These are phyloP conservation scores for Cephalotes varians DNA, from an alignment of 2,888 invertebrate species.

Conservation along the genomic window DNA sequence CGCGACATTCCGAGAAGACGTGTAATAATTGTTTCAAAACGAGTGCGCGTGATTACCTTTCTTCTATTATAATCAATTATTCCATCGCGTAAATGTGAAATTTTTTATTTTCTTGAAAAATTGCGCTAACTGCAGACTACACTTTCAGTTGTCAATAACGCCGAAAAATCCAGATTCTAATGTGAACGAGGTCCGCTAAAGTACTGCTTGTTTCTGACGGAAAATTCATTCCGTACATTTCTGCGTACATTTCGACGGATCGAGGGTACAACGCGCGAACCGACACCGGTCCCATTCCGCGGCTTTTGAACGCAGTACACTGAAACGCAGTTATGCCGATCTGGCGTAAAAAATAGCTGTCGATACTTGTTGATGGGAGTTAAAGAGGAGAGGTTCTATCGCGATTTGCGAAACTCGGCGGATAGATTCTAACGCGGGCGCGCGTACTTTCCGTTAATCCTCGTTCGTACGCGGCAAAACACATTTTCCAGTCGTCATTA, in stretches of 20 bases:
- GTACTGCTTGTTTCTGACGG: not conserved
- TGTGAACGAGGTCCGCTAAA: not conserved
- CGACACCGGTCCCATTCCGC: slow-evolving; percentile 8
- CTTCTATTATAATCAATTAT: not conserved
- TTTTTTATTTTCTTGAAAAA: not conserved
- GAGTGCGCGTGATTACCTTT: not conserved
- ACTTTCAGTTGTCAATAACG: not conserved
- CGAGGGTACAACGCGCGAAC: not conserved
- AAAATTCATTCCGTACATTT: slow-evolving; percentile 21
- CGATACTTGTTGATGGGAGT: slow-evolving; percentile 41
- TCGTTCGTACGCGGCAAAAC: not conserved
- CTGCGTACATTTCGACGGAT: not conserved
- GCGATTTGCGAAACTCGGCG: slow-evolving; percentile 27
- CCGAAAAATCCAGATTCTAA: not conserved
- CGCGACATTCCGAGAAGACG: not conserved
- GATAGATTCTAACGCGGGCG: not conserved
- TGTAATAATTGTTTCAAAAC: not conserved
- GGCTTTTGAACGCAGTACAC: slow-evolving; percentile 28
- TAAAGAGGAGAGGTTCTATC: slow-evolving; percentile 44
- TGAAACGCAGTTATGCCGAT: slow-evolving; percentile 45
- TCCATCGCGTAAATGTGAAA: not conserved
- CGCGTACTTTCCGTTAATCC: slow-evolving; percentile 17
- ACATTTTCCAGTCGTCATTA: slow-evolving; percentile 31
- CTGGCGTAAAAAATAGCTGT: slow-evolving; percentile 49
- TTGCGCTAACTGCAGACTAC: not conserved